These are phyloP conservation scores for Corythaixoides concolor DNA, from an alignment of 2,113 vertebrate species.

Conservation along the genomic window DNA sequence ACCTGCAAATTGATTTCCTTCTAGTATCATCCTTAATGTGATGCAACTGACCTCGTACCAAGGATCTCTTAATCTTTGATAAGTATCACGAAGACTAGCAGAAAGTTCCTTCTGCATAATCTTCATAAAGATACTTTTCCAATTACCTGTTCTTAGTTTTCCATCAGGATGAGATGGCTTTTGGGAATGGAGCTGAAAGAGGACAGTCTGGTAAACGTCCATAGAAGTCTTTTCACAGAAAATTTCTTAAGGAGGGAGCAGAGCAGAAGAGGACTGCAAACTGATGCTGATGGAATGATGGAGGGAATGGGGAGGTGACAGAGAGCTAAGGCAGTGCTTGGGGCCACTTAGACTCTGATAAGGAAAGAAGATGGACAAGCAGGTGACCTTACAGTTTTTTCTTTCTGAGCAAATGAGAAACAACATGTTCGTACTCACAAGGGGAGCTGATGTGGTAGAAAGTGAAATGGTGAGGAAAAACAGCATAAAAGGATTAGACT, in stretches of 20 bases:
- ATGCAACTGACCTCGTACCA: not conserved
- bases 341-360: not conserved
- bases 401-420: not conserved
- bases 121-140: not conserved
- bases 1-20: not conserved
- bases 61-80: not conserved
- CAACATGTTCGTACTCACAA: fast-evolving
- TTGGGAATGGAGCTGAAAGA: not conserved
- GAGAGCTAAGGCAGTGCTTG: not conserved
- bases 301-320: not conserved
- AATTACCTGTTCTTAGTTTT: not conserved
- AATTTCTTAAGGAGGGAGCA: not conserved
- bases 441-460: not conserved
- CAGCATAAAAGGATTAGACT: not conserved
- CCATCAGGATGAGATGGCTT: not conserved
- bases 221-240: not conserved
- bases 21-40: not conserved
- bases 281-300: not conserved
- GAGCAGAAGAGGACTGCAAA: not conserved
- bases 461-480: not conserved
- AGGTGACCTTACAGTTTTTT: not conserved
- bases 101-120: not conserved
- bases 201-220: not conserved
- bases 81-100: not conserved
- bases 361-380: not conserved